A percentile compares a stretch with the other conserved stretches of the same genome.
These are phyloP conservation scores for Epinotia bilunana DNA, from an alignment of 2,888 invertebrate species.

Conservation along the genomic window DNA sequence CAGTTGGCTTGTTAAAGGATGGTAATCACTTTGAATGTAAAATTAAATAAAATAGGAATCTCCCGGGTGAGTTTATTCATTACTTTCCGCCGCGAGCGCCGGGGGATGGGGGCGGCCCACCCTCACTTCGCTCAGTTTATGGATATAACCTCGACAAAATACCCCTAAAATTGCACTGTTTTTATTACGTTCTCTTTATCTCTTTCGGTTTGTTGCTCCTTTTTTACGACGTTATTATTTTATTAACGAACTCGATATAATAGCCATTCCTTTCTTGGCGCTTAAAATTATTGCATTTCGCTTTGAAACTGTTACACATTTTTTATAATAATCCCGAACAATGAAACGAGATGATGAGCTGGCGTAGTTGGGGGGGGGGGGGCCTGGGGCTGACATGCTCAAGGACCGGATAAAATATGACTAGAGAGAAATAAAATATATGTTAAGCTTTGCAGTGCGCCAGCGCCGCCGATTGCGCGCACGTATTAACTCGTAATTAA, in stretches of 20 bases:
- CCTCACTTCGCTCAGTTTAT: constrained; percentile 76
- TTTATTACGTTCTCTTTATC: constrained; percentile 84
- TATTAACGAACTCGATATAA: constrained; percentile 68
- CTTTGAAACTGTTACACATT: constrained; percentile 19
- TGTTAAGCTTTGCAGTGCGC: constrained; percentile 49
- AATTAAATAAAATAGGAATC: constrained; percentile 79
- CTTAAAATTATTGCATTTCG: constrained; percentile 43
- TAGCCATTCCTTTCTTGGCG: constrained; percentile 44
- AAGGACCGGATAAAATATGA: constrained; percentile 53
- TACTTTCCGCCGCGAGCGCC: constrained; percentile 73
- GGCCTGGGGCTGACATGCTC: constrained; percentile 47
- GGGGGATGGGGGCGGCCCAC: constrained; percentile 59
- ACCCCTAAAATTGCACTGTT: constrained; percentile 85
- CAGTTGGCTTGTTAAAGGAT: constrained; percentile 61
- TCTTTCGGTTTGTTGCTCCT: constrained; percentile 82
- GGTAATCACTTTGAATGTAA: constrained; percentile 75
- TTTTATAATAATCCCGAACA: constrained; percentile 31
- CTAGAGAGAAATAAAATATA: constrained; percentile 49
- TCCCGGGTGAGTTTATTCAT: constrained; percentile 83
- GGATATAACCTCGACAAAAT: constrained; percentile 85
- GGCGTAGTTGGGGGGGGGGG: constrained; percentile 46
- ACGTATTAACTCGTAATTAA: constrained; percentile 53
- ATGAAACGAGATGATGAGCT: constrained; percentile 30
- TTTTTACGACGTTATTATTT: constrained; percentile 80
- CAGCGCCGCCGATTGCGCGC: constrained; percentile 48